Percentiles rank a stretch among this genome's conserved stretches.
Evolutionary conservation across 1,140 invertebrate species (phyloP).

Genomic region (Zaprionus ghesquierei): DNA sequence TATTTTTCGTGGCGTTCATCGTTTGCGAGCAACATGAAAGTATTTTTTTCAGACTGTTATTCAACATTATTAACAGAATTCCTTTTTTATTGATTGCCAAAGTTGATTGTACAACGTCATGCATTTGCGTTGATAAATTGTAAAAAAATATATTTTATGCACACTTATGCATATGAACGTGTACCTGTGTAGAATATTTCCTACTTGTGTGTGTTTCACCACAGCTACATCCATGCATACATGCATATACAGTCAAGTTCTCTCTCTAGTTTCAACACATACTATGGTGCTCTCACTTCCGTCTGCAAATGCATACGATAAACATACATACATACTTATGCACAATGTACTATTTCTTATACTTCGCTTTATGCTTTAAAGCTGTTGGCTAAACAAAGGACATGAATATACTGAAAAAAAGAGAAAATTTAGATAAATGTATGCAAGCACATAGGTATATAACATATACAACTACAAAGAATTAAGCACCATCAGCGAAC

Average conservation of each 20-base stretch:
- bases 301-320: conserved; percentile 20
- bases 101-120: background rate
- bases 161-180: background rate
- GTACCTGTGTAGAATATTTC: conserved; percentile 26
- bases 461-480: background rate
- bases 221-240: background rate
- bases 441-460: background rate
- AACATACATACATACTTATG: background rate
- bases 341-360: conserved; percentile 6
- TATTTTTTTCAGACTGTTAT: background rate
- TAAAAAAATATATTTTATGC: background rate
- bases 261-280: conserved; percentile 24
- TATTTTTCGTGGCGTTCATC: background rate
- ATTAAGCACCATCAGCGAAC: background rate
- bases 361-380: background rate
- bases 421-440: background rate
- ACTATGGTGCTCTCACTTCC: conserved; percentile 38
- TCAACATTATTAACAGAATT: background rate
- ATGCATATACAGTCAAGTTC: background rate
- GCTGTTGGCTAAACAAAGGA: background rate
- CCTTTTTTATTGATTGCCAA: background rate
- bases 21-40: background rate
- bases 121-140: background rate
- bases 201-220: conserved; percentile 30
- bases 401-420: background rate